Conservation (phyloP, 2,888 invertebrate genomes). For the Perdita meconis region DNA sequence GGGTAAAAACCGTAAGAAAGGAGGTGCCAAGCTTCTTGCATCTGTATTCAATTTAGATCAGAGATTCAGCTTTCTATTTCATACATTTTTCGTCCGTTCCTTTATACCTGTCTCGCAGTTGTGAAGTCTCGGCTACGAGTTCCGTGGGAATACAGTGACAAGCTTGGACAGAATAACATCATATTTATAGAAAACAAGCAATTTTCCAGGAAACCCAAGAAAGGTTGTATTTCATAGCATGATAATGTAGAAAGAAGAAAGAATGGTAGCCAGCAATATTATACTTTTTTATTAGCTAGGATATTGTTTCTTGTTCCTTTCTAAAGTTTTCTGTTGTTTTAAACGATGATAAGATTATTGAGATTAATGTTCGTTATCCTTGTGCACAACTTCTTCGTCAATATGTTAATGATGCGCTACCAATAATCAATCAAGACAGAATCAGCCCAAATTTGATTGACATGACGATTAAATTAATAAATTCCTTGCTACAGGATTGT, state of each 20-base stretch:
- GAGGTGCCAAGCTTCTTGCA: no score
- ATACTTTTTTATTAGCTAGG: not conserved
- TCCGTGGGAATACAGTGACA: slow-evolving; percentile 7
- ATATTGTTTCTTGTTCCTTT: not conserved
- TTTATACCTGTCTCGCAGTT: not conserved
- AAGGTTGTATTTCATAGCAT: not conserved
- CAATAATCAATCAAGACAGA: no score
- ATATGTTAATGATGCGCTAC: no score
- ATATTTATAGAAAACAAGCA: not conserved
- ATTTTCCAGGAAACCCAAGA: not conserved
- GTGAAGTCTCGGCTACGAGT: not conserved
- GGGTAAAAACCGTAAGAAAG: not conserved
- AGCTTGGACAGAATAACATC: not conserved
- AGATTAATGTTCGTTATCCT: no score
- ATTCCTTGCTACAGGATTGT: no score
- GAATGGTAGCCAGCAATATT: not conserved
- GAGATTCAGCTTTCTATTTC: not conserved
- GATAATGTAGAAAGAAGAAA: not conserved
- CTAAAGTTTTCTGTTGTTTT: no score
- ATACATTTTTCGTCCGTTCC: slow-evolving; percentile 10
- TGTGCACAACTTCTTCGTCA: no score
- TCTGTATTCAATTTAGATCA: slow-evolving; percentile 12
- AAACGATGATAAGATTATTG: no score
- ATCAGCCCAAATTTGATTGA: no score
- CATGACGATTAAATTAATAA: no score